These are phyloP conservation scores for Labeo calbasu DNA, from an alignment of 2,797 vertebrate genomes.

Conservation along the genomic window DNA sequence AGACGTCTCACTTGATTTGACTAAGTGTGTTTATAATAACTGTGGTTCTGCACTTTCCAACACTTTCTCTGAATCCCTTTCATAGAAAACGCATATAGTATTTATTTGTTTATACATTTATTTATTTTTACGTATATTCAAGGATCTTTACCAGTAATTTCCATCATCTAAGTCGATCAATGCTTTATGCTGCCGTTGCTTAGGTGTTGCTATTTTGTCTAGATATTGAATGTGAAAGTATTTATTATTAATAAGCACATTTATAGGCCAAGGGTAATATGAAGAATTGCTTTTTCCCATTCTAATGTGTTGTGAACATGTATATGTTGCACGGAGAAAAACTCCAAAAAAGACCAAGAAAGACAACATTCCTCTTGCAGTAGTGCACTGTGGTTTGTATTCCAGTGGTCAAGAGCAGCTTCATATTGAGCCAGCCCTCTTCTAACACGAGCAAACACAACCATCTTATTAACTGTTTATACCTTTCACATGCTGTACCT, in stretches of 20 bases:
- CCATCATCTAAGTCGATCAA: slow-evolving; percentile 1
- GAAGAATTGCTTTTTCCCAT: slow-evolving; percentile 22
- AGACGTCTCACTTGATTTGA: slow-evolving; percentile 11
- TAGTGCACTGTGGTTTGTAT: slow-evolving; percentile 56
- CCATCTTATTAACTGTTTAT: slow-evolving; percentile 36
- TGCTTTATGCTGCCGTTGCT: slow-evolving; percentile 39
- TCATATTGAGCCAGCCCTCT: neutral
- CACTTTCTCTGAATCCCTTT: slow-evolving; percentile 39
- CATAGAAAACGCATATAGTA: slow-evolving; percentile 7
- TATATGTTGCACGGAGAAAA: slow-evolving; percentile 62
- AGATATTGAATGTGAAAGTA: slow-evolving; percentile 47
- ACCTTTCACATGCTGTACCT: slow-evolving; percentile 36
- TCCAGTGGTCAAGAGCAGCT: slow-evolving; percentile 32
- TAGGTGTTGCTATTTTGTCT: slow-evolving; percentile 51
- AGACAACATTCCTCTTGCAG: slow-evolving; percentile 49
- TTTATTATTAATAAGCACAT: slow-evolving; percentile 56
- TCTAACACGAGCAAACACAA: slow-evolving; percentile 15
- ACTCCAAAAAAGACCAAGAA: slow-evolving; percentile 41
- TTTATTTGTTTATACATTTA: slow-evolving; percentile 39
- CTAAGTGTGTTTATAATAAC: slow-evolving; percentile 34
- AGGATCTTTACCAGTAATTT: slow-evolving; percentile 2
- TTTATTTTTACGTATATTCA: slow-evolving; percentile 1
- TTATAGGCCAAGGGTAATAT: slow-evolving; percentile 17
- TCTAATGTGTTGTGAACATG: slow-evolving; percentile 58
- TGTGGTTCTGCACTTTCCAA: slow-evolving; percentile 47